Conservation (phyloP, 2,113 vertebrate species). For the Polypterus bichir region DNA sequence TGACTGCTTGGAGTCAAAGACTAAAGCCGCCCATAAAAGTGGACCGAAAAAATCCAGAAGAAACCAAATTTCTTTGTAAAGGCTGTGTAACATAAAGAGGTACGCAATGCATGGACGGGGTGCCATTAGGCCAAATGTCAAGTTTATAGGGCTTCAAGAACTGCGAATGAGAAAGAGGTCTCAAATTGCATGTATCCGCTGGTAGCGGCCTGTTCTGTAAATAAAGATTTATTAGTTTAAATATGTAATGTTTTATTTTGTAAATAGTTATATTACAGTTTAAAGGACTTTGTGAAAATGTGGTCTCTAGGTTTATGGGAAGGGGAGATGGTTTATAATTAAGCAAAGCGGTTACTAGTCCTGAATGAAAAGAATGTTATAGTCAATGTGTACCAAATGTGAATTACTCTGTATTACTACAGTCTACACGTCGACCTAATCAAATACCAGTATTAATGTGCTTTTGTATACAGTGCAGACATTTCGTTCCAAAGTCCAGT, state of each 20-base stretch:
- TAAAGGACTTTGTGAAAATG: slow-evolving; percentile 81
- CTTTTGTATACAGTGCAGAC: slow-evolving; percentile 99
- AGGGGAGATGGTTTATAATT: slow-evolving; percentile 54
- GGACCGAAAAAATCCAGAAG: slow-evolving; percentile 61
- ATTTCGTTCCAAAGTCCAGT: slow-evolving; percentile 97
- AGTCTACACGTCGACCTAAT: slow-evolving; percentile 97
- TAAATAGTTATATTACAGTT: slow-evolving; percentile 91
- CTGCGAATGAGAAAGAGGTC: slow-evolving; percentile 52
- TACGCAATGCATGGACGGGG: slow-evolving; percentile 59
- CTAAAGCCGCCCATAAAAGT: slow-evolving; percentile 65
- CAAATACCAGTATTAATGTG: slow-evolving; percentile 99
- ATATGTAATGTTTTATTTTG: slow-evolving; percentile 96
- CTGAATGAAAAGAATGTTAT: slow-evolving; percentile 97
- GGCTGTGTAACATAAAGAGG: slow-evolving; percentile 49
- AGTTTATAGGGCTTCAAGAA: slow-evolving; percentile 52
- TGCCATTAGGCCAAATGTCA: slow-evolving; percentile 53
- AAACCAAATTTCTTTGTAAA: slow-evolving; percentile 46
- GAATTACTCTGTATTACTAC: slow-evolving; percentile 99
- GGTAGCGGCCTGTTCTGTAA: slow-evolving; percentile 75
- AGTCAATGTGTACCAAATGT: slow-evolving; percentile 99
- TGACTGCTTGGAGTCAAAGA: slow-evolving; percentile 62
- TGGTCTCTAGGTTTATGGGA: slow-evolving; percentile 89
- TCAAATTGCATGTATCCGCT: slow-evolving; percentile 68
- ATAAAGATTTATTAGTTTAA: slow-evolving; percentile 86
- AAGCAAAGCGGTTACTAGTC: slow-evolving; percentile 88